These are phyloP conservation scores for Xyrichtys novacula DNA, from an alignment of 2,797 vertebrate genomes.

Conservation along the genomic window DNA sequence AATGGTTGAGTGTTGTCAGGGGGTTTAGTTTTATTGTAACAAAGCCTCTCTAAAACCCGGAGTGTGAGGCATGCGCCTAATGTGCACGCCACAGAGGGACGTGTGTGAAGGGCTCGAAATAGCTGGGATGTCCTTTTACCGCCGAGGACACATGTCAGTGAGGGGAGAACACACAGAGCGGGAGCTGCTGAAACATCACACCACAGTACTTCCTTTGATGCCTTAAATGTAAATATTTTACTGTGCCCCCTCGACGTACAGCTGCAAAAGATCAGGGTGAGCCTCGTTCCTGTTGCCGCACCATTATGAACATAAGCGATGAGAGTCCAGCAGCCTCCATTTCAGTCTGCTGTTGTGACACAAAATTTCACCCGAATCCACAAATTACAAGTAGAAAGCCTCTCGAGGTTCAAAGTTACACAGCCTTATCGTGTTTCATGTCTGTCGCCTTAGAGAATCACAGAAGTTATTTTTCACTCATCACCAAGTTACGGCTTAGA, in stretches of 20 bases:
- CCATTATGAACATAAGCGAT: slow-evolving; percentile 21
- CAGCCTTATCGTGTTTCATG: slow-evolving; percentile 13
- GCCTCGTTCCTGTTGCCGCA: slow-evolving; percentile 13
- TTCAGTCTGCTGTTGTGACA: slow-evolving; percentile 47
- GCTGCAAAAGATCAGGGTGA: slow-evolving; percentile 44
- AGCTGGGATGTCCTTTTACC: slow-evolving; percentile 44
- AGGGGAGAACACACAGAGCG: slow-evolving; percentile 47
- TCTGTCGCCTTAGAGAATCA: slow-evolving; percentile 23
- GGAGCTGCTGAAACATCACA: slow-evolving; percentile 36
- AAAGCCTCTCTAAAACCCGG: slow-evolving; percentile 65
- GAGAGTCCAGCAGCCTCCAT: slow-evolving; percentile 3
- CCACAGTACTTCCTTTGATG: slow-evolving; percentile 58
- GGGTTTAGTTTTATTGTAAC: slow-evolving; percentile 64
- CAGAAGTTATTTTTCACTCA: slow-evolving; percentile 30
- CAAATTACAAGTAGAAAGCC: slow-evolving; percentile 31
- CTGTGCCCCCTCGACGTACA: slow-evolving; percentile 29
- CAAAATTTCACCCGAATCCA: slow-evolving; percentile 24
- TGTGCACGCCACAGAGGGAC: slow-evolving; percentile 34
- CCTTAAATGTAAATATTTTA: slow-evolving; percentile 59
- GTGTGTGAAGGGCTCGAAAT: slow-evolving; percentile 41
- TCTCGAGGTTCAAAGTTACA: not conserved
- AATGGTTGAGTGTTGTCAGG: slow-evolving; percentile 37
- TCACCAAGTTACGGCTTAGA: slow-evolving; percentile 21
- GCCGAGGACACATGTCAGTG: slow-evolving; percentile 26
- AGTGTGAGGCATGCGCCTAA: slow-evolving; percentile 56